Percentiles rank a stretch among this genome's conserved stretches.
phyloP scores from a whole-genome alignment of 2,797 vertebrate species.

The Serranus cabrilla region DNA sequence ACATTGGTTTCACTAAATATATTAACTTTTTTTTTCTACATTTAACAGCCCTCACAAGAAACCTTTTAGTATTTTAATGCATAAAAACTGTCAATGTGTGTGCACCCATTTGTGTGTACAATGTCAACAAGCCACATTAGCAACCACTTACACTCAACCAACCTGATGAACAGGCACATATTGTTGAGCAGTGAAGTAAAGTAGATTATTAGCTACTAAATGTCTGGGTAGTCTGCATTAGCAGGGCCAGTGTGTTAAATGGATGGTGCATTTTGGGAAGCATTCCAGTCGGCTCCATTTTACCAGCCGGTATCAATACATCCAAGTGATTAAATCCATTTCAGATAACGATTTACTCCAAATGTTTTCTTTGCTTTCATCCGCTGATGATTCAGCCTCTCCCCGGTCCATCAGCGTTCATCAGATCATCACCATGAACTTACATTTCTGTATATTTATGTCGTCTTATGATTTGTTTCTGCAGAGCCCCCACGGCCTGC shows the following conservation, averaged over 20 bases:
- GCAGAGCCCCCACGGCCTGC: slow-evolving; percentile 93
- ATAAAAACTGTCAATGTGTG: not conserved
- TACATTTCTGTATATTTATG: not conserved
- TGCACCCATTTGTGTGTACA: not conserved
- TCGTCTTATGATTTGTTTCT: not conserved
- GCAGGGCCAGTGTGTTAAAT: not conserved
- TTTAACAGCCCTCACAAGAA: not conserved
- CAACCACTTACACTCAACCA: not conserved
- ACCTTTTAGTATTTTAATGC: not conserved
- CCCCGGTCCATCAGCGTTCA: not conserved
- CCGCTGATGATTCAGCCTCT: slow-evolving; percentile 8
- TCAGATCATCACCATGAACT: not conserved
- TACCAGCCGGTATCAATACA: slow-evolving; percentile 9
- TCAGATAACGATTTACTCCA: slow-evolving; percentile 1
- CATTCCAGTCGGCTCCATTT: slow-evolving; percentile 9
- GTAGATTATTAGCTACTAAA: slow-evolving; percentile 14
- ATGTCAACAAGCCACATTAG: slow-evolving; percentile 1
- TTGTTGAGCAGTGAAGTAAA: not conserved
- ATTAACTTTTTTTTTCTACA: no score
- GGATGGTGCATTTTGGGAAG: slow-evolving; percentile 29
- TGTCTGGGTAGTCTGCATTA: not conserved
- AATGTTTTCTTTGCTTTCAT: slow-evolving; percentile 21
- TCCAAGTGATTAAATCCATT: slow-evolving; percentile 27
- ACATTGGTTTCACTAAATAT: no score
- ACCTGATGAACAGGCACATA: not conserved